Conservation (phyloP, 2,113 vertebrate genomes). For the Sceloporus tristichus region DNA sequence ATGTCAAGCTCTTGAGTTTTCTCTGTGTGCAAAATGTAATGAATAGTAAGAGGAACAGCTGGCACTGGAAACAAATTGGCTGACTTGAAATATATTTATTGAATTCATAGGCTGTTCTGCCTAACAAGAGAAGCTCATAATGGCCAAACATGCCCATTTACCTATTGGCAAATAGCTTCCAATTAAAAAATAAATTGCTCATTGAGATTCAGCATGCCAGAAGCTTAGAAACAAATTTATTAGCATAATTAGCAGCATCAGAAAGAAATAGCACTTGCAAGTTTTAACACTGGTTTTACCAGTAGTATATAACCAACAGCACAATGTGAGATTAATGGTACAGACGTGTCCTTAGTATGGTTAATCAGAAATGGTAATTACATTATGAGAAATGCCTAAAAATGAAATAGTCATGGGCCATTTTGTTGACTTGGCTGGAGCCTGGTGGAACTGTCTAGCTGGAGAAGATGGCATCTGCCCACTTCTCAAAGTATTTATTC, state of each 20-base stretch:
- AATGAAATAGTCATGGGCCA: neutral
- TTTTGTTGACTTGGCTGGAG: neutral
- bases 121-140: slow-evolving; percentile 26
- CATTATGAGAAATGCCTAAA: neutral
- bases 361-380: slow-evolving; percentile 40
- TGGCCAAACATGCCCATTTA: slow-evolving; percentile 33
- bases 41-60: slow-evolving; percentile 44
- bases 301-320: slow-evolving; percentile 25
- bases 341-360: slow-evolving; percentile 29
- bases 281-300: slow-evolving; percentile 39
- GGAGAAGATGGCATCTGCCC: neutral
- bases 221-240: slow-evolving; percentile 56
- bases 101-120: slow-evolving; percentile 23
- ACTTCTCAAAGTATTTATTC: neutral
- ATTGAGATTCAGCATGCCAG: slow-evolving; percentile 40
- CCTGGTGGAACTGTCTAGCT: neutral
- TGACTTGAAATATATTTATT: slow-evolving; percentile 49
- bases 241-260: slow-evolving; percentile 36
- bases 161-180: slow-evolving; percentile 38
- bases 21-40: slow-evolving; percentile 43
- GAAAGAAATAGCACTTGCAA: slow-evolving; percentile 34
- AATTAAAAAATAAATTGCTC: slow-evolving; percentile 51
- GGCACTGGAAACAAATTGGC: slow-evolving; percentile 42
- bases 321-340: slow-evolving; percentile 29
- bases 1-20: slow-evolving; percentile 40